These are phyloP conservation scores for Potamilus streckersoni DNA, from an alignment of 1,140 invertebrate species.

Conservation along the genomic window DNA sequence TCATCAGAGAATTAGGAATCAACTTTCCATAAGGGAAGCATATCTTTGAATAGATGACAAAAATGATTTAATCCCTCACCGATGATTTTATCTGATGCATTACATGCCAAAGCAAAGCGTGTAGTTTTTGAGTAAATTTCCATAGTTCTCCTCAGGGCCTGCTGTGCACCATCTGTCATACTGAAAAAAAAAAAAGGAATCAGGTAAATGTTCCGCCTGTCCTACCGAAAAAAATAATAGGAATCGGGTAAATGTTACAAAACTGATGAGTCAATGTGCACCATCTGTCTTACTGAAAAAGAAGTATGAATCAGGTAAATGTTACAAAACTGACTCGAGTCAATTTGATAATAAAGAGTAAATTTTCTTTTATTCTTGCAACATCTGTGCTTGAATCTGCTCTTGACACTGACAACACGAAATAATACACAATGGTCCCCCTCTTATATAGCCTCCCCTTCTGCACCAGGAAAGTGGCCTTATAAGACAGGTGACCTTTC, in stretches of 20 bases:
- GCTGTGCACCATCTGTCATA: constrained; percentile 98
- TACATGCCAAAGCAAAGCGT: constrained; percentile 97
- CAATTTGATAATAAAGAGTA: too few species aligned
- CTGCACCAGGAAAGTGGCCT: too few species aligned
- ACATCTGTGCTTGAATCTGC: too few species aligned
- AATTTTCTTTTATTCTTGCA: too few species aligned
- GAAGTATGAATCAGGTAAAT: background rate
- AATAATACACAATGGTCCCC: too few species aligned
- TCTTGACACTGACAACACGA: too few species aligned
- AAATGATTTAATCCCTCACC: constrained; percentile 57
- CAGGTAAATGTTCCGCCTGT: constrained; percentile 46
- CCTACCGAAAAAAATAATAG: constrained; percentile 14
- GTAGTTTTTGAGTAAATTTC: constrained; percentile 98
- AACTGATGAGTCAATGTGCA: too few species aligned
- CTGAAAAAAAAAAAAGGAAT: constrained; percentile 66
- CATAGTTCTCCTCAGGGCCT: constrained; percentile 97
- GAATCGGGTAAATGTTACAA: background rate
- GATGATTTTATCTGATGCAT: constrained; percentile 99
- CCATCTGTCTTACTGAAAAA: constrained; percentile 92
- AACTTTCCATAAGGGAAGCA: too few species aligned
- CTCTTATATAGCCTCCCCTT: too few species aligned
- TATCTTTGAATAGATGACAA: too few species aligned
- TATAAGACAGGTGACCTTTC: too few species aligned
- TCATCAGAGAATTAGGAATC: too few species aligned
- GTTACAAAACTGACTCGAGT: background rate